A percentile compares a stretch with the other conserved stretches of the same genome.
Evolutionary conservation across 2,888 invertebrate species (phyloP).

Genomic region (Eupithecia inturbata): DNA sequence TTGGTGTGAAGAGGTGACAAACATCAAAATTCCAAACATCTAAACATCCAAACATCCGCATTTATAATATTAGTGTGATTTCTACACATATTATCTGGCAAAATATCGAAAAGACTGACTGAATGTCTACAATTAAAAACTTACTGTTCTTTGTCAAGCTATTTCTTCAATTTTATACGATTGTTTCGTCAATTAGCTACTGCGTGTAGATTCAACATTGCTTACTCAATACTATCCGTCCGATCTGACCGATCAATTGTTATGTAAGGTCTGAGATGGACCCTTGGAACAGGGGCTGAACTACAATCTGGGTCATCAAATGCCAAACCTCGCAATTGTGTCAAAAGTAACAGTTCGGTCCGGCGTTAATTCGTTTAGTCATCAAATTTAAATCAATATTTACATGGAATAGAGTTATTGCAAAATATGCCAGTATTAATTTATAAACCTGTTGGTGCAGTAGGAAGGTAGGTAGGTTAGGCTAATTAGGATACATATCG

Average conservation of each 20-base stretch:
- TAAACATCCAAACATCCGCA: neutral
- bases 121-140: neutral
- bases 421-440: neutral
- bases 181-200: conserved; percentile 23
- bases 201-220: conserved; percentile 19
- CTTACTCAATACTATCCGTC: conserved; percentile 19
- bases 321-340: conserved; percentile 18
- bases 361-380: neutral
- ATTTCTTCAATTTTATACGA: conserved; percentile 17
- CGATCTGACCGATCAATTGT: conserved; percentile 4
- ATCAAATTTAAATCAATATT: neutral
- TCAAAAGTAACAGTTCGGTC: neutral
- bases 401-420: neutral
- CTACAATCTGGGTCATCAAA: conserved; percentile 21
- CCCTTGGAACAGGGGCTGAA: conserved; percentile 22
- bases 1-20: neutral
- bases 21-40: too few relatives aligned
- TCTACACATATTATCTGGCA: neutral
- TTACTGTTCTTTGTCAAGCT: neutral
- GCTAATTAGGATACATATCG: neutral
- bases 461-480: neutral
- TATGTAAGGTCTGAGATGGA: conserved; percentile 18
- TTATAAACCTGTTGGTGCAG: neutral
- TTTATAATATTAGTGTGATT: neutral
- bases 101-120: neutral